phyloP scores from a whole-genome alignment of 2,888 invertebrate species.

The Selenia dentaria region DNA sequence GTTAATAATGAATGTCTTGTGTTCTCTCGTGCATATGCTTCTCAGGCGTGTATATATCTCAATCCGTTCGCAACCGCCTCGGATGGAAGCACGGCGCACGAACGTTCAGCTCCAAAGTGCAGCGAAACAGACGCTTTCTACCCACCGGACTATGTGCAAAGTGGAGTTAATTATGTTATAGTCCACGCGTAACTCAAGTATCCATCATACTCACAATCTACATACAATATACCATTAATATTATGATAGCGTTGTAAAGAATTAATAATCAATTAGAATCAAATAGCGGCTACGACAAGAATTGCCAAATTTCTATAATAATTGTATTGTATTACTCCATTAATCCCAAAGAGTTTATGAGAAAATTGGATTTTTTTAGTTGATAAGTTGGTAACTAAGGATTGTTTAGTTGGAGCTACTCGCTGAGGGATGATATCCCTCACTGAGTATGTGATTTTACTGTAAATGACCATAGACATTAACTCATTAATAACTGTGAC shows the following conservation, averaged over 20 bases:
- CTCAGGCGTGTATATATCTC: background rate
- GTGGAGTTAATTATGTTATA: slow-evolving; percentile 32
- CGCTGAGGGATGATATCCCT: background rate
- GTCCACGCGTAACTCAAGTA: slow-evolving; percentile 49
- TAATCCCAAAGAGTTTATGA: slow-evolving; percentile 74
- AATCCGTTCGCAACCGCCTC: no score
- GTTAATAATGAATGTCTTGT: slow-evolving; percentile 49
- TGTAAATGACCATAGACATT: background rate
- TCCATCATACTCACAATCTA: slow-evolving; percentile 51
- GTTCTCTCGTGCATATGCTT: background rate
- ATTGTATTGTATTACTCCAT: slow-evolving; percentile 52
- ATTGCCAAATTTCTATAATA: slow-evolving; percentile 68
- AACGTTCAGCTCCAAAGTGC: background rate
- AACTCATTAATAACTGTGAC: background rate
- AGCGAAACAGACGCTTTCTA: slow-evolving; percentile 27
- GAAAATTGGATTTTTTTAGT: slow-evolving; percentile 61
- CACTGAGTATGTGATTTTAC: background rate
- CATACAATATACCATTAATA: slow-evolving; percentile 48
- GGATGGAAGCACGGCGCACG: background rate
- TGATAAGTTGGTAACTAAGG: slow-evolving; percentile 51
- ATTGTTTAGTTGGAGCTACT: no score
- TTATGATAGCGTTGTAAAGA: slow-evolving; percentile 45
- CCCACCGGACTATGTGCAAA: slow-evolving; percentile 47
- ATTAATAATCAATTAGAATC: slow-evolving; percentile 52
- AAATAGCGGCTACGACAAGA: slow-evolving; percentile 60